A percentile compares a stretch with the other conserved stretches of the same genome.
These are phyloP conservation scores for Dicentrarchus labrax DNA, from an alignment of 2,113 vertebrate genomes.

Conservation along the genomic window DNA sequence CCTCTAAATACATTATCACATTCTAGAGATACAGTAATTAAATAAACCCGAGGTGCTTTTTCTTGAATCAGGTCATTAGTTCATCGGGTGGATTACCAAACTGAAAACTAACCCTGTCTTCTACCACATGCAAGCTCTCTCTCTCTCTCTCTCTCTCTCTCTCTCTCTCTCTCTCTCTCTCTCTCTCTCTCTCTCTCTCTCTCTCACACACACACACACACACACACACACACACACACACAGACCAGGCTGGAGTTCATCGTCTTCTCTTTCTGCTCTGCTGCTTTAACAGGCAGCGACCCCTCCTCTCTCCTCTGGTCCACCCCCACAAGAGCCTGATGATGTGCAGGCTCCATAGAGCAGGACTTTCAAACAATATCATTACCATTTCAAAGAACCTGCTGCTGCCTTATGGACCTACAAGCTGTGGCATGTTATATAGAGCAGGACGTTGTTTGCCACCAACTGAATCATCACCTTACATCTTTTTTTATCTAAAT, in stretches of 20 bases:
- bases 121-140: too few species aligned
- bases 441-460: conserved; percentile 31
- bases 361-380: conserved; percentile 74
- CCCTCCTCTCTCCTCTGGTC: conserved; percentile 23
- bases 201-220: too few species aligned
- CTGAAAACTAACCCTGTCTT: background rate
- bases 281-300: conserved; percentile 67
- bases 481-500: conserved; percentile 32
- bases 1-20: background rate
- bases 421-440: conserved; percentile 53
- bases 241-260: conserved; percentile 30
- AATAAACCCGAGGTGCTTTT: background rate
- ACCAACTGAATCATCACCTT: conserved; percentile 42
- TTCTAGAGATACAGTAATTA: background rate
- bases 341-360: conserved; percentile 71
- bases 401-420: conserved; percentile 52
- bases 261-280: conserved; percentile 60
- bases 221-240: background rate
- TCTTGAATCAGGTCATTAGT: background rate
- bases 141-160: too few species aligned
- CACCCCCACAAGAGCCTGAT: conserved; percentile 70
- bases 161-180: too few species aligned
- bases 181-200: too few species aligned
- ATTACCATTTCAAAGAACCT: conserved; percentile 80
- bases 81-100: background rate